A percentile compares a stretch with the other conserved stretches of the same genome.
These are phyloP conservation scores for Pachycephala philippinensis DNA, from an alignment of 2,113 vertebrate species.

Conservation along the genomic window DNA sequence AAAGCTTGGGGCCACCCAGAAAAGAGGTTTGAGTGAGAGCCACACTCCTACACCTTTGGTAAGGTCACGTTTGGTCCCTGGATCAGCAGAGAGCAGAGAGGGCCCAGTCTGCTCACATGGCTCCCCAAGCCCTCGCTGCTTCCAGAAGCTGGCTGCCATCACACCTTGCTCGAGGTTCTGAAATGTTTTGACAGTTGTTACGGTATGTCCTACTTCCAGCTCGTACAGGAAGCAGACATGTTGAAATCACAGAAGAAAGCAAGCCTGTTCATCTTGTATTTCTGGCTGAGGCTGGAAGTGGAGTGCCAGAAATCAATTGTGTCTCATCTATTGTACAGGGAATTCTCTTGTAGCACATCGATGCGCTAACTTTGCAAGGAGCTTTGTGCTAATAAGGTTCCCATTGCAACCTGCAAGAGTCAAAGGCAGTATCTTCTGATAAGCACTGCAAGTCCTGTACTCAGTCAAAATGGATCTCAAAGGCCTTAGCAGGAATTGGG, in stretches of 20 bases:
- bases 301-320: slow-evolving; percentile 35
- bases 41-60: not conserved
- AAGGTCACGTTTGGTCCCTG: not conserved
- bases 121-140: not conserved
- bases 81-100: not conserved
- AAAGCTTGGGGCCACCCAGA: not conserved
- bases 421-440: not conserved
- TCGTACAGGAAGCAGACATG: not conserved
- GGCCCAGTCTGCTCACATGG: not conserved
- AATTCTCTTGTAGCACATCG: not conserved
- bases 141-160: not conserved
- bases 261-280: slow-evolving; percentile 51
- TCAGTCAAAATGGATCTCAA: not conserved
- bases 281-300: slow-evolving; percentile 33
- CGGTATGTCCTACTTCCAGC: slow-evolving; percentile 33
- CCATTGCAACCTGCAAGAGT: not conserved
- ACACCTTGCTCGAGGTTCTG: slow-evolving; percentile 1
- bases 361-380: not conserved
- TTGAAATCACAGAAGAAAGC: slow-evolving; percentile 45
- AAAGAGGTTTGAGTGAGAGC: not conserved
- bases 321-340: not conserved
- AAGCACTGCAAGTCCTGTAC: not conserved
- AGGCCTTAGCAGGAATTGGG: not conserved
- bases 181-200: not conserved
- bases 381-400: not conserved